Base-by-base conservation (phyloP, 2,888 invertebrate species). In the Tenthredo scrophulariae region DNA sequence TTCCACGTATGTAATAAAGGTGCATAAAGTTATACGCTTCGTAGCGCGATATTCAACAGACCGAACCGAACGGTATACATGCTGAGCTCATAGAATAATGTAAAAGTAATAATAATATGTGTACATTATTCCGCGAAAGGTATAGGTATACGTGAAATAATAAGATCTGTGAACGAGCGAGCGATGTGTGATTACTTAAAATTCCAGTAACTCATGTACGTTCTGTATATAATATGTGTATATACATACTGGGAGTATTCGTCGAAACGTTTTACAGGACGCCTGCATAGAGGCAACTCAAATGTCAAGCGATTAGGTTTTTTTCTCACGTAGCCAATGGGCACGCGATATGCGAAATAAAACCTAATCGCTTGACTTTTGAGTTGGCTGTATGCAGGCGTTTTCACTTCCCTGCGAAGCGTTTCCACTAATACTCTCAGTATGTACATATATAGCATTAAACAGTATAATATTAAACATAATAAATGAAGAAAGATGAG, bases 61-160 rank as follows among this genome's bases (percentile, higher is more conserved):
- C 54, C 54, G 54, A 54, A 54, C 54, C 54, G 54, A 54, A 54
- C 54, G 54, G 54, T 54, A 54, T n/a, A 54, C n/a, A 54, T 54
- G 54, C 54, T 54, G 62, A 62, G 26, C 62, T 62, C 26, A 62
- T 62, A 13, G 26, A 62, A 62, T 62, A 54, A 62, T 62, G 62
- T 62, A 26, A 26, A 62, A 62, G 62, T 62, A 26, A 22, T 62
- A 26, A 26, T 62, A 10, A 62, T 62, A 62, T 13, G 13, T 62
- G 62, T 13, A 13, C 2, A 26, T 62, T 22, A 22, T 62, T 26
- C 62, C 62, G 62, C 22, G 26, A 62, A 62, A 26, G 26, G 62
- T 62, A 62, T 13, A 62, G 22, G 62, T 9, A 62, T 22, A 58
- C 9, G 26, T 62, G 22, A 22, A 62, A 62, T 62, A 58, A n/a